Base-by-base conservation (phyloP, 2,113 vertebrate species). In the Chrysochloris asiatica region DNA sequence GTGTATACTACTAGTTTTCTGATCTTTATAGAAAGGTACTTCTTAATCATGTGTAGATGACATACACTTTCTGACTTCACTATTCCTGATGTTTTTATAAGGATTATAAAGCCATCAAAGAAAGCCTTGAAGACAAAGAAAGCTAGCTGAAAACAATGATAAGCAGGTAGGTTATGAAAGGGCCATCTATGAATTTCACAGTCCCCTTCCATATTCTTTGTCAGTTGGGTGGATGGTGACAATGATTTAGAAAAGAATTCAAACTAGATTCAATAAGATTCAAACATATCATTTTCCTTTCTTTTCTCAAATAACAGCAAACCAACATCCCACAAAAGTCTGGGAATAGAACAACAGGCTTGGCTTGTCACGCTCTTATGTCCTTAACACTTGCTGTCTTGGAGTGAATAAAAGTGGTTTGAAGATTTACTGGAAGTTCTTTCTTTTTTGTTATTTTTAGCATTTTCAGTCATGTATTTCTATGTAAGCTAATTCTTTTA, bases 81-180 rank as follows among this genome's bases (percentile, higher is more conserved):
- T 61, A 26, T 61, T 86, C 14, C n/a, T 75, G 43, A 77, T 86
- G 85, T 85, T 96, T 95, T 83, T 88, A 7, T 77, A 72, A 85
- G 77, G 92, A 92, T 83, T 88, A 61, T 21, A 36, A 54, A 76
- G 50, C 82, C 88, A 45, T 90, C 56, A 65, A 48, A 75, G n/a
- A 28, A 8, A 81, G 22, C 19, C 88, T 88, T 90, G 59, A 88
- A 90, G 38, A 63, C 67, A 95, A 90, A 86, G 28, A 83, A 78
- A 71, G 22, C 24, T 26, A 52, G 36, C 48, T 83, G 24, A 72
- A 76, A 83, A 72, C 71, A 88, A 21, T 2, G 54, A 48, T 26
- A 6, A 73, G 30, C 43, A 11, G 21, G 6, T 28, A 11, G 6
- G 56, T 69, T 78, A 63, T 21, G 52, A 54, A 75, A 78, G 91